Percentiles rank a stretch among this genome's conserved stretches.
These are phyloP conservation scores for Macrophya annulata DNA, from an alignment of 2,888 invertebrate genomes.

Conservation along the genomic window DNA sequence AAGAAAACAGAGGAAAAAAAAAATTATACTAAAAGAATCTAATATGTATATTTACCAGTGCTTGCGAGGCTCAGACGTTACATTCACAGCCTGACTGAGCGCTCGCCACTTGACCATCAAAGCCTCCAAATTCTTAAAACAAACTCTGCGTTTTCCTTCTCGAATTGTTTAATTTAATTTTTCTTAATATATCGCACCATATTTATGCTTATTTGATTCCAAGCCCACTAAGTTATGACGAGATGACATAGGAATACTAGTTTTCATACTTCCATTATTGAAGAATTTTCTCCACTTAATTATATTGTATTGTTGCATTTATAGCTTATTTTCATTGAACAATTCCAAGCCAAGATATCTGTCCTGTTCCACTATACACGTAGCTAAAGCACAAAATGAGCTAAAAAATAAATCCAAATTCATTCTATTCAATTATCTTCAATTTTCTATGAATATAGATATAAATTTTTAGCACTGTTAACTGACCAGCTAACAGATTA, in stretches of 20 bases:
- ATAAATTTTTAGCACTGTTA: not conserved
- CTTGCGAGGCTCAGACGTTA: slow-evolving; percentile 76
- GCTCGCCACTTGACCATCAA: slow-evolving; percentile 64
- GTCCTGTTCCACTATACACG: slow-evolving; percentile 20
- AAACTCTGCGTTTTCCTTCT: slow-evolving; percentile 17
- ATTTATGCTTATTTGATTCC: slow-evolving; percentile 57
- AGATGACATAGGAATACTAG: slow-evolving; percentile 64
- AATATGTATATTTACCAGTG: slow-evolving; percentile 45
- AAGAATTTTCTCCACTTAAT: slow-evolving; percentile 34
- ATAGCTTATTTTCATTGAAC: slow-evolving; percentile 67
- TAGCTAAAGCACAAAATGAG: not conserved
- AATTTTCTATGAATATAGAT: not conserved
- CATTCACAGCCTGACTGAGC: slow-evolving; percentile 79
- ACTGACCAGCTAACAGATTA: not conserved
- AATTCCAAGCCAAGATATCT: slow-evolving; percentile 56
- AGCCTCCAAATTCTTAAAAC: slow-evolving; percentile 36
- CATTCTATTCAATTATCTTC: not conserved
- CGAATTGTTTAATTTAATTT: slow-evolving; percentile 45
- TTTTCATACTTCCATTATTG: slow-evolving; percentile 55
- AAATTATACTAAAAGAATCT: slow-evolving; percentile 60
- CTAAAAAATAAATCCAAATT: not conserved
- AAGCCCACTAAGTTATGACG: slow-evolving; percentile 58
- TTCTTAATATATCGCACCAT: slow-evolving; percentile 55
- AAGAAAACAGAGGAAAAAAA: slow-evolving; percentile 58
- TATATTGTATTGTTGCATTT: slow-evolving; percentile 66